Base-by-base conservation (phyloP, 2,113 vertebrate species). In the Cavia aperea region DNA sequence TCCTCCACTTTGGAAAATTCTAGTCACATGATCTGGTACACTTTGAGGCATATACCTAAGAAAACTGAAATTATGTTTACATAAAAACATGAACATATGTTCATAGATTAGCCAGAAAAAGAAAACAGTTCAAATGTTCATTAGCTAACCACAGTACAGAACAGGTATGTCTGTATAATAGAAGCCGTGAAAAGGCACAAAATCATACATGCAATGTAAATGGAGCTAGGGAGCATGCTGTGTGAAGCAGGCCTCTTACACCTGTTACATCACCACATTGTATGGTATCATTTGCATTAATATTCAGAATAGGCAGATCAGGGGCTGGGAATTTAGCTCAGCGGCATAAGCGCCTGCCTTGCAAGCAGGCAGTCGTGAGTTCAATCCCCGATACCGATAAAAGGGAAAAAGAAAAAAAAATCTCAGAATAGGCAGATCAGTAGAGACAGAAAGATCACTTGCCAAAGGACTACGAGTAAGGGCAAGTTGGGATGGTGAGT, bases 51-150 rank as follows among this genome's bases (percentile, higher is more conserved):
- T 43, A 66, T 21, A 79, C 31, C 36, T 31, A 81, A 88, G 70
- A 60, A 60, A 95, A 77, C 51, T 92, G 84, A 88, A 62, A 49
- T 82, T 26, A 51, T 89, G 46, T 77, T 58, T 92, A 23, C 65
- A 84, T 70, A 79, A 75, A 87, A 72, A 39, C 21, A 93, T 6
- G 19, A 46, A 89, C 26, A 33, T 65, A n/a, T 81, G 73, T 26
- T 36, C 21, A n/a, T 54, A 12, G 62, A 19, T 62, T 81, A 84
- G 51, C 77, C 36, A 39, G 51, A 39, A 84, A 81, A 75, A 36
- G 26, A 60, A 33, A 77, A 56, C 5, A 65, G 26, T 19, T 43
- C 13, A 16, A 11, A 85, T 78, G 51, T 46, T 54, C 72, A 51
- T 54, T 24, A 36, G 14, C 10, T 21, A 10, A 49, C 66, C 13